Evolutionary conservation across 2,888 invertebrate genomes (phyloP), one percentile per base, ranked within the genome.

Genomic region (Sarcophaga rosellei): DNA sequence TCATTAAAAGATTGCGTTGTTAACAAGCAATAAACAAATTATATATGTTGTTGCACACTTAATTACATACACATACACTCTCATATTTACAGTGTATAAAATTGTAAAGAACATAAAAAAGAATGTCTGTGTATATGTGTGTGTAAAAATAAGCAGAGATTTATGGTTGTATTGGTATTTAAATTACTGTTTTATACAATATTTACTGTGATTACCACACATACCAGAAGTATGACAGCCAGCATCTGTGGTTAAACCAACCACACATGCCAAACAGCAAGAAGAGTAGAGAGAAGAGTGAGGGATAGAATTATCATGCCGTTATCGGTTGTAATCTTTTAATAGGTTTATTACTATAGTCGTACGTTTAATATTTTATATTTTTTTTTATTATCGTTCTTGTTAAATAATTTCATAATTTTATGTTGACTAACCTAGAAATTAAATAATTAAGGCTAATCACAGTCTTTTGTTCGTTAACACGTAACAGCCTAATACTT

Each of bases 291-390:
- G 35, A 35, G 35, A 35, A 15, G 53, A 15, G 53, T 53, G n/a
- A n/a, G n/a, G n/a, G n/a, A n/a, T n/a, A 57, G 74, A 79, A 76
- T 82, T 82, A 63, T 72, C 76, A 65, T 4, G 3, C 1, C 76
- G 70, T 70, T 82, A 82, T 77, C 65, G 82, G 82, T 72, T 65
- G 74, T 68, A 74, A 73, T 73, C 59, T 83, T 68, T 74, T 68
- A 72, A 77, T 77, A 57, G 66, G 35, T 83, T 72, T 82, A 82
- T 65, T 61, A 61, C 21, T 75, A 68, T 57, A 61, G 17, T 62
- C 61, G n/a, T 66, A 15, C 15, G 45, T 44, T 80, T 73, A 5
- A 61, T 47, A 12, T 15, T 35, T 61, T 17, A n/a, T 45, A 4
- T 53, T 53, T 4, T 53, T 53, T 15, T 12, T 53, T 53, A 15